Evolutionary conservation across 2,888 invertebrate genomes (phyloP).

Genomic region (Protonemura montana): DNA sequence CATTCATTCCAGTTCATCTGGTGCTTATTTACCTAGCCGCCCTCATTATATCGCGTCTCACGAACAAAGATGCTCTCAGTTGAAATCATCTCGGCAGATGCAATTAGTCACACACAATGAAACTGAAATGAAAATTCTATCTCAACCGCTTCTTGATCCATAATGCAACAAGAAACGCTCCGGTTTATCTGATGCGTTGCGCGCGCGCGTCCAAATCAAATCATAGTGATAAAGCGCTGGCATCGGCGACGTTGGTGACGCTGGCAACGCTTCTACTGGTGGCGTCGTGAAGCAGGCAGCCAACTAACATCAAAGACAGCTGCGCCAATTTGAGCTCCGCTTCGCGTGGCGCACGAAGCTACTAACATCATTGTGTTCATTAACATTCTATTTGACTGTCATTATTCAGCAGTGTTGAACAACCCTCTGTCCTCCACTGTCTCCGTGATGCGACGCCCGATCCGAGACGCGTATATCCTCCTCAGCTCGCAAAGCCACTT

Average conservation of each 20-base stretch:
- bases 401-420: slow-evolving; percentile 43
- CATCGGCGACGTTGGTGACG: not conserved
- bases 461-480: not conserved
- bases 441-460: slow-evolving; percentile 36
- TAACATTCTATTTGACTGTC: slow-evolving; percentile 46
- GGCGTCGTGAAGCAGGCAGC: slow-evolving; percentile 14
- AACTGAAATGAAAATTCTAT: slow-evolving; percentile 29
- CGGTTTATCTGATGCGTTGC: not conserved
- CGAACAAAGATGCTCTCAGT: slow-evolving; percentile 30
- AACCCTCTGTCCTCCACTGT: slow-evolving; percentile 27
- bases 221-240: slow-evolving; percentile 39
- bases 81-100: slow-evolving; percentile 26
- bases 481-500: slow-evolving; percentile 36
- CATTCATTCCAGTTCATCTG: slow-evolving; percentile 7
- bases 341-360: slow-evolving; percentile 8
- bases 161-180: slow-evolving; percentile 35
- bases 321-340: slow-evolving; percentile 27
- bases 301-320: slow-evolving; percentile 43
- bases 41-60: slow-evolving; percentile 22
- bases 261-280: not conserved
- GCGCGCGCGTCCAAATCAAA: slow-evolving; percentile 39
- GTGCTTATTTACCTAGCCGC: not conserved
- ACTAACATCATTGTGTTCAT: slow-evolving; percentile 46
- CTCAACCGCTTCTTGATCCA: slow-evolving; percentile 32
- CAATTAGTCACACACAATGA: slow-evolving; percentile 39